These are phyloP conservation scores for Drosophila lacertosa DNA, from an alignment of 1,140 invertebrate genomes.

Conservation along the genomic window DNA sequence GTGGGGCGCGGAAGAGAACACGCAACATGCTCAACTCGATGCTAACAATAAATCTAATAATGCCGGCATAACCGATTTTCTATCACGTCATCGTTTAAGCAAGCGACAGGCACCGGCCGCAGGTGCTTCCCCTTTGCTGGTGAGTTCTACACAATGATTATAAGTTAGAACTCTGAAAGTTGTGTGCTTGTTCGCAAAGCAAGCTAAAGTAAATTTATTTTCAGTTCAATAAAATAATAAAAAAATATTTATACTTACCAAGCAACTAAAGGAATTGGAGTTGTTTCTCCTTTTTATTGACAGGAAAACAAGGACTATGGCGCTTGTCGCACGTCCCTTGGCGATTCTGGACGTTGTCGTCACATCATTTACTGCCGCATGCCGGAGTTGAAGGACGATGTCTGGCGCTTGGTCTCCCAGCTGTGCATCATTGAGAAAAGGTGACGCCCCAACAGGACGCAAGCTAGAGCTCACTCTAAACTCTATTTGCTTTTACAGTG, in stretches of 20 bases:
- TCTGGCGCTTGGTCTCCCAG: constrained; percentile 87
- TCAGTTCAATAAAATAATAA: too few relatives aligned
- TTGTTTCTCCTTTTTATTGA: too few relatives aligned
- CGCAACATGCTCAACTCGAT: constrained; percentile 26
- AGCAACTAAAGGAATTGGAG: too few relatives aligned
- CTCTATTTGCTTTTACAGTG: constrained; percentile 25
- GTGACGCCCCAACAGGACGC: constrained; percentile 70
- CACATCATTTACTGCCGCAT: constrained; percentile 87
- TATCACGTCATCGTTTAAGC: constrained; percentile 62
- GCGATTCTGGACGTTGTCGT: constrained; percentile 87
- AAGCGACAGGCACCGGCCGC: constrained; percentile 58
- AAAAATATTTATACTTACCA: too few relatives aligned
- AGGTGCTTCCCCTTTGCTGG: constrained; percentile 44
- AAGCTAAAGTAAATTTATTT: too few relatives aligned
- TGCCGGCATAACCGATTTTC: constrained; percentile 36
- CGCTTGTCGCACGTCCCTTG: constrained; percentile 86
- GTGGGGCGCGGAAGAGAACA: constrained; percentile 69
- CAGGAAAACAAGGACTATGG: constrained; percentile 85
- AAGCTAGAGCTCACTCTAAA: background rate
- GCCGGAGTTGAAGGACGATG: constrained; percentile 86
- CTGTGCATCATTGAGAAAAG: constrained; percentile 87
- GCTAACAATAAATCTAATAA: constrained; percentile 20
- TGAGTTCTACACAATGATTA: constrained; percentile 27
- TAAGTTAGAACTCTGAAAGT: background rate
- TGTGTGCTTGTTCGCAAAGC: too few relatives aligned